Conservation (phyloP, 1,140 invertebrate species). For the Potamilus streckersoni region DNA sequence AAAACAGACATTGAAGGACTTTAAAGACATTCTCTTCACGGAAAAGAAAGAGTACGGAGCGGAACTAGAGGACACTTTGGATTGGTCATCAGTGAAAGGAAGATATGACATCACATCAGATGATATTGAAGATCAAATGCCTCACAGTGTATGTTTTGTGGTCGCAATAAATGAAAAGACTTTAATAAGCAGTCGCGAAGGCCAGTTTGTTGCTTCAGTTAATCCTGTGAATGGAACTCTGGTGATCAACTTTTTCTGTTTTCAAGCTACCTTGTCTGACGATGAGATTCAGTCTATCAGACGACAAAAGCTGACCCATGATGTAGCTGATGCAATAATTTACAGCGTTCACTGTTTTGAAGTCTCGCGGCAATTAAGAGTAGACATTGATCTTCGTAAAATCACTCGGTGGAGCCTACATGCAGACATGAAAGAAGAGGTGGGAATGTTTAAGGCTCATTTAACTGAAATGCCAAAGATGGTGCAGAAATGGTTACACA, state of each 20-base stretch:
- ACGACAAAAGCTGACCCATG: slow-evolving; percentile 20
- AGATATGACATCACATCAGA: slow-evolving; percentile 6
- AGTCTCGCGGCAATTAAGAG: slow-evolving; percentile 23
- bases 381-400: slow-evolving; percentile 19
- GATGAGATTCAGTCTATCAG: slow-evolving; percentile 24
- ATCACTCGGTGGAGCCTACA: slow-evolving; percentile 14
- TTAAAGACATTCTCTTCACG: slow-evolving; percentile 9
- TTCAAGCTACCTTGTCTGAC: slow-evolving; percentile 15
- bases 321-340: slow-evolving; percentile 23
- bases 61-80: not conserved
- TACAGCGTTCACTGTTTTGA: slow-evolving; percentile 29
- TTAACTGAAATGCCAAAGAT: slow-evolving; percentile 6
- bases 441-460: slow-evolving; percentile 11
- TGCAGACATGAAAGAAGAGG: slow-evolving; percentile 7
- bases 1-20: slow-evolving; percentile 14
- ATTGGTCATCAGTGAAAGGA: not conserved
- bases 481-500: slow-evolving; percentile 30
- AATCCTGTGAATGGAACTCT: slow-evolving; percentile 17
- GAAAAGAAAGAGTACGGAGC: slow-evolving; percentile 2
- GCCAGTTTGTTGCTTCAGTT: slow-evolving; percentile 25
- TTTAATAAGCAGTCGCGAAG: slow-evolving; percentile 17
- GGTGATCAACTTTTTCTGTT: slow-evolving; percentile 21
- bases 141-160: slow-evolving; percentile 25
- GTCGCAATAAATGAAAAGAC: slow-evolving; percentile 10
- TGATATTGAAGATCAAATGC: slow-evolving; percentile 26